Evolutionary conservation across 2,113 vertebrate genomes (phyloP).

Genomic region (Oceanites oceanicus): DNA sequence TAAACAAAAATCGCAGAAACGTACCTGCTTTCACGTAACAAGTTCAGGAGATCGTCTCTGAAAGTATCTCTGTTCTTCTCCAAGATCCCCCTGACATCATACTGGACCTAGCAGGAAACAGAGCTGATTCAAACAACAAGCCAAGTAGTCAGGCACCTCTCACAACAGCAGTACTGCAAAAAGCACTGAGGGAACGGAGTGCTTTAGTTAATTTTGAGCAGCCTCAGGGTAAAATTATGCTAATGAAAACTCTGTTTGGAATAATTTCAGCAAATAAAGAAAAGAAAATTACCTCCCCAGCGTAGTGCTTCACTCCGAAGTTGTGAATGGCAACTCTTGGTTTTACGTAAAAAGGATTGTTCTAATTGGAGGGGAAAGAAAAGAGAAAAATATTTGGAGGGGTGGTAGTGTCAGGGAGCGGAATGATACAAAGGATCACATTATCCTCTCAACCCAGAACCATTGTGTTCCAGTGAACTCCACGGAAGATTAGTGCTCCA

Average conservation of each 20-base stretch:
- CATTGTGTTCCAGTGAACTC: neutral
- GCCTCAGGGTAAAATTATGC: conserved; percentile 41
- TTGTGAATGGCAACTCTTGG: conserved; percentile 91
- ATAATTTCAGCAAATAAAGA: conserved; percentile 43
- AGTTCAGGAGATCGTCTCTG: conserved; percentile 91
- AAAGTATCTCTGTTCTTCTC: conserved; percentile 98
- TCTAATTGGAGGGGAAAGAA: conserved; percentile 72
- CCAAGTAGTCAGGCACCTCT: neutral
- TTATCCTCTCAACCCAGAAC: neutral
- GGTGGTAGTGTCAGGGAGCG: neutral
- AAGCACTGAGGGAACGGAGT: conserved; percentile 1
- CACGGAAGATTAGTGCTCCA: neutral
- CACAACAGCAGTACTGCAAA: neutral
- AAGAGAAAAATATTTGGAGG: neutral
- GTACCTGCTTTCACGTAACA: conserved; percentile 93
- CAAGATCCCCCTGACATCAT: conserved; percentile 91
- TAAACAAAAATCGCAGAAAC: neutral
- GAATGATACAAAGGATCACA: neutral
- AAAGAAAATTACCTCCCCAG: conserved; percentile 88
- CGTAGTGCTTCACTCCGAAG: conserved; percentile 96
- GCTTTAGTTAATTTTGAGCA: conserved; percentile 6
- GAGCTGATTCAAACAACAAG: conserved; percentile 28
- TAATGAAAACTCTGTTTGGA: conserved; percentile 41
- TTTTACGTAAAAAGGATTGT: conserved; percentile 95
- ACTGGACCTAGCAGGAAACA: conserved; percentile 85